Conservation (phyloP, 2,888 invertebrate genomes). For the Selenia dentaria region DNA sequence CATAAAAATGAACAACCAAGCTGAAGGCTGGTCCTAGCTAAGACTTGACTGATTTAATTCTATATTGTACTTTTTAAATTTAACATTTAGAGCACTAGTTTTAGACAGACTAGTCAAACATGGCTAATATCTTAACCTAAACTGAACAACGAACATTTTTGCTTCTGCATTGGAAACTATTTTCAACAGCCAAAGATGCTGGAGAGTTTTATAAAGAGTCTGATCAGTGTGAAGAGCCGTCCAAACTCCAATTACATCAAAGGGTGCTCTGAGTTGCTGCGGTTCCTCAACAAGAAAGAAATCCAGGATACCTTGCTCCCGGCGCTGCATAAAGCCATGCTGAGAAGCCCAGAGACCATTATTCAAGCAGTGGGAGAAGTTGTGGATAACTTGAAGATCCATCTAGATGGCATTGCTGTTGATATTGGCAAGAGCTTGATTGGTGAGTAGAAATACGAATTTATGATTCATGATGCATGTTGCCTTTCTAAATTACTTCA, state of each 20-base stretch:
- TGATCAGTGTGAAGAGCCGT: conserved; percentile 90
- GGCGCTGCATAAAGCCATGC: conserved; percentile 94
- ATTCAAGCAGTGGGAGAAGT: conserved; percentile 92
- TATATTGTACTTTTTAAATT: too few relatives aligned
- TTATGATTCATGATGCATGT: too few relatives aligned
- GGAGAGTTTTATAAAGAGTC: conserved; percentile 90
- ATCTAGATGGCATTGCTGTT: conserved; percentile 90
- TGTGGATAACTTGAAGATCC: conserved; percentile 88
- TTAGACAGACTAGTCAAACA: too few relatives aligned
- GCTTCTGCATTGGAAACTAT: too few relatives aligned
- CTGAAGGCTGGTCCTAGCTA: too few relatives aligned
- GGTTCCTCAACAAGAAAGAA: conserved; percentile 85
- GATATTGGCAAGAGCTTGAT: conserved; percentile 93
- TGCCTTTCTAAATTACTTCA: too few relatives aligned
- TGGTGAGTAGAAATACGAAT: conserved; percentile 75
- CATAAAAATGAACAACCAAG: too few relatives aligned
- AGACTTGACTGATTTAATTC: too few relatives aligned
- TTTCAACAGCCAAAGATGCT: conserved; percentile 83
- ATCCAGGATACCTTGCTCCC: conserved; percentile 91
- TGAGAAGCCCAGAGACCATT: conserved; percentile 96
- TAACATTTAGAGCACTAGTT: too few relatives aligned
- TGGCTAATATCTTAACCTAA: too few relatives aligned
- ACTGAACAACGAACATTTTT: too few relatives aligned
- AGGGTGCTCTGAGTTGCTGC: conserved; percentile 87
- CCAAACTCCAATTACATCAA: conserved; percentile 88